A percentile compares a stretch with the other conserved stretches of the same genome.
phyloP scores from a whole-genome alignment of 2,888 invertebrate species.

The Tetragnatha montana region DNA sequence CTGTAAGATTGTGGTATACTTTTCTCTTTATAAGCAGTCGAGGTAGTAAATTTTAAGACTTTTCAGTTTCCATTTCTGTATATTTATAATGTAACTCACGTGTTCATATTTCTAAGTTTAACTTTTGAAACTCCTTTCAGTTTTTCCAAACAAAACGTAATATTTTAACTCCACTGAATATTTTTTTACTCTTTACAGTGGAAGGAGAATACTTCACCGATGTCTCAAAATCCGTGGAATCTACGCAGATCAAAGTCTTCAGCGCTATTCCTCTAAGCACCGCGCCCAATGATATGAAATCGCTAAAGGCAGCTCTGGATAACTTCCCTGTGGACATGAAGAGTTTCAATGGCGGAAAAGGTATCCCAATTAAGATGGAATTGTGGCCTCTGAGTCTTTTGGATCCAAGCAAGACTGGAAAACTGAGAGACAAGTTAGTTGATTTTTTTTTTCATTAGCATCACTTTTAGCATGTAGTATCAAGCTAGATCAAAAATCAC shows the following conservation, averaged over 20 bases:
- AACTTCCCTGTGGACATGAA: slow-evolving; percentile 50
- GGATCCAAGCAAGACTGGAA: slow-evolving; percentile 21
- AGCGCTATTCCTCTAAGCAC: slow-evolving; percentile 64
- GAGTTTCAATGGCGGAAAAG: slow-evolving; percentile 57
- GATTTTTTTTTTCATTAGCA: not conserved
- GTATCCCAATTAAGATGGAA: slow-evolving; percentile 65
- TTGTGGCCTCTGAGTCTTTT: slow-evolving; percentile 56
- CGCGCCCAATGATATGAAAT: slow-evolving; percentile 58
- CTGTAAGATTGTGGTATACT: too few species aligned
- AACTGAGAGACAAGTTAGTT: slow-evolving; percentile 52
- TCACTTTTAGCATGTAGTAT: not conserved
- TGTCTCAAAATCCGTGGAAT: slow-evolving; percentile 48
- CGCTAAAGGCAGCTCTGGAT: slow-evolving; percentile 39
- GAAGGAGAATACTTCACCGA: slow-evolving; percentile 66
- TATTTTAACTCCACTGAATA: not conserved
- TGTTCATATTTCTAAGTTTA: too few species aligned
- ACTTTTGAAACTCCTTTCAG: too few species aligned
- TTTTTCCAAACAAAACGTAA: not conserved
- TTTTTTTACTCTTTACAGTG: slow-evolving; percentile 27
- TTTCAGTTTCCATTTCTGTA: too few species aligned
- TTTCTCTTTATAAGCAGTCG: too few species aligned
- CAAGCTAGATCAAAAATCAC: not conserved
- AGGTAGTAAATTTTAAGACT: too few species aligned
- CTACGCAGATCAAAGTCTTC: slow-evolving; percentile 63
- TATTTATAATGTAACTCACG: too few species aligned